Evolutionary conservation across 2,113 vertebrate species (phyloP).

Genomic region (Bothrops jararaca): DNA sequence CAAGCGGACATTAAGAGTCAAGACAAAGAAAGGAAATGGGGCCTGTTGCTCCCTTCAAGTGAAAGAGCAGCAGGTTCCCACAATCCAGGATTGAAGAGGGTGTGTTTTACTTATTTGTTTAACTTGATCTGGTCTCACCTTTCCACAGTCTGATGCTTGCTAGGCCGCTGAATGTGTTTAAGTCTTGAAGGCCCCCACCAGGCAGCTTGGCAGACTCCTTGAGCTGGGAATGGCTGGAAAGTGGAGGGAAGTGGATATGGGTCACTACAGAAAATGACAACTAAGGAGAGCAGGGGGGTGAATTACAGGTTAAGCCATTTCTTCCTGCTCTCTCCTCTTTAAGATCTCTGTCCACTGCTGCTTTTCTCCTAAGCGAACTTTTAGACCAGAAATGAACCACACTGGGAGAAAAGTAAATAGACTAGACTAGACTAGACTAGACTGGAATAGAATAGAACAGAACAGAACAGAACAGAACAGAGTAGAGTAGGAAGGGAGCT

Average conservation of each 20-base stretch:
- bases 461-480: too few species aligned
- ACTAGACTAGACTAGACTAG: too few species aligned
- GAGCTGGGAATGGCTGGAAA: neutral
- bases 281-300: neutral
- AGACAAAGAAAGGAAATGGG: slow-evolving; percentile 20
- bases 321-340: neutral
- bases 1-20: neutral
- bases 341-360: neutral
- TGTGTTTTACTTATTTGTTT: neutral
- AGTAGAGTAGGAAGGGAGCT: too few species aligned
- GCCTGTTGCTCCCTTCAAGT: neutral
- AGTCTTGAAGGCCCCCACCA: neutral
- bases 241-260: neutral
- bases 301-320: neutral
- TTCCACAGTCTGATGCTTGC: neutral
- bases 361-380: neutral
- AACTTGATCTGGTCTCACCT: slow-evolving; percentile 10
- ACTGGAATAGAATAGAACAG: too few species aligned
- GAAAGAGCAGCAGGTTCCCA: slow-evolving; percentile 43
- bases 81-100: neutral
- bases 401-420: neutral
- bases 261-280: neutral
- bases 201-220: neutral
- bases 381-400: neutral
- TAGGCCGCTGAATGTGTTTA: neutral